Evolutionary conservation across 2,888 invertebrate species (phyloP), one percentile per base, ranked within the genome.

Genomic region (Agonopterix heracliana): DNA sequence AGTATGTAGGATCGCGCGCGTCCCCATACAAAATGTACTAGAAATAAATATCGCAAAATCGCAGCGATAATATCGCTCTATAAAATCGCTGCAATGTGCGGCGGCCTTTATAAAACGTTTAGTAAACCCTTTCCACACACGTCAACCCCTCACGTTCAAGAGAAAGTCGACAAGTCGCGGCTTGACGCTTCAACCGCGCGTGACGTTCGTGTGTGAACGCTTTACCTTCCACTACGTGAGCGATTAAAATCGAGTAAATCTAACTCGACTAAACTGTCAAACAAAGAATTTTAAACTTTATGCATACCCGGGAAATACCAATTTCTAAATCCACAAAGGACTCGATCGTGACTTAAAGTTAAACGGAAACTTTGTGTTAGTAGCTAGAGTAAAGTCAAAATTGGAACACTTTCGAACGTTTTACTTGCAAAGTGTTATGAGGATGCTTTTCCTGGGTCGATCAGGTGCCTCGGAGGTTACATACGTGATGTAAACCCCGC

Each of bases 191-290:
- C 54, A 57, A 51, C 42, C 56, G 52, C 61, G 68, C 75, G 78
- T 78, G 75, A 74, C 69, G 63, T 52, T 71, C 70, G 72, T 71
- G 79, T 79, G 77, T 71, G 74, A 74, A 70, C 71, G 56, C 60
- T 44, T 60, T 53, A 57, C 52, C 56, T 59, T 55, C 57, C 55
- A 55, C 61, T 71, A 81, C 81, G 81, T 81, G 81, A 80, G 70
- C 68, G 80, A 80, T 81, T 72, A 73, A 48, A 68, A 80, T 81
- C 78, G 66, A 62, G 54, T 63, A 60, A 72, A 73, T 63, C 64
- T 60, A 54, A 64, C 60, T 66, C 59, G 49, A 60, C 56, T 61
- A 59, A 56, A 54, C 59, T 59, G 59, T 61, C 59, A 59, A 60
- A 60, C 60, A 59, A 54, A 59, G 60, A 61, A 68, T 60, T 66